These are phyloP conservation scores for Himalopsyche anomala DNA, from an alignment of 2,888 invertebrate species.

Conservation along the genomic window DNA sequence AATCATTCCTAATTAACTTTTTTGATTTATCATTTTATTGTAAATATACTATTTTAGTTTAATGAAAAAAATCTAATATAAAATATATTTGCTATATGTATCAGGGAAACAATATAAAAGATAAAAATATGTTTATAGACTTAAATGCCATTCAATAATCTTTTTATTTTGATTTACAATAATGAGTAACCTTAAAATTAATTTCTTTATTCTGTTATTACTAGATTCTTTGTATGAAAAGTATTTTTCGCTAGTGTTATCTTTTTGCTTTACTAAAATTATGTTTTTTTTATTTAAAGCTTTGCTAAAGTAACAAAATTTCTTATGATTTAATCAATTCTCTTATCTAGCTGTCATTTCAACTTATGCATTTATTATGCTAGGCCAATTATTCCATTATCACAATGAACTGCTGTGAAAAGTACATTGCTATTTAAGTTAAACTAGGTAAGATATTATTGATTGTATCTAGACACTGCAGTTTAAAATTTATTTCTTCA, in stretches of 20 bases:
- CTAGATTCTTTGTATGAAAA: no score
- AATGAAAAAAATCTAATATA: slow-evolving; percentile 17
- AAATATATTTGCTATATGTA: neutral
- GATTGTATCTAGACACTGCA: neutral
- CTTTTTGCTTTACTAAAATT: no score
- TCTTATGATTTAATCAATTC: neutral
- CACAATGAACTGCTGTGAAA: slow-evolving; percentile 7
- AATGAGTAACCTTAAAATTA: no score
- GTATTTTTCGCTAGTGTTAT: no score
- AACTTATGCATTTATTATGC: neutral
- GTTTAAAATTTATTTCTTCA: neutral
- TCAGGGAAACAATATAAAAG: neutral
- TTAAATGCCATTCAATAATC: no score
- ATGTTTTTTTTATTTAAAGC: neutral
- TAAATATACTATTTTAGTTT: slow-evolving; percentile 1
- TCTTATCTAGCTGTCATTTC: neutral
- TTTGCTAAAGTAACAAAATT: no score
- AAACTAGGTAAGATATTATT: neutral
- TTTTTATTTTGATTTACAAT: no score
- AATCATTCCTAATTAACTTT: neutral
- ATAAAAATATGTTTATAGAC: neutral
- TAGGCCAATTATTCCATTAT: neutral
- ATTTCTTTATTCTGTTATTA: no score
- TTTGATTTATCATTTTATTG: neutral
- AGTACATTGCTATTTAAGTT: neutral